Conservation (phyloP, 2,888 invertebrate genomes). For the Tolmerus cingulatus region DNA sequence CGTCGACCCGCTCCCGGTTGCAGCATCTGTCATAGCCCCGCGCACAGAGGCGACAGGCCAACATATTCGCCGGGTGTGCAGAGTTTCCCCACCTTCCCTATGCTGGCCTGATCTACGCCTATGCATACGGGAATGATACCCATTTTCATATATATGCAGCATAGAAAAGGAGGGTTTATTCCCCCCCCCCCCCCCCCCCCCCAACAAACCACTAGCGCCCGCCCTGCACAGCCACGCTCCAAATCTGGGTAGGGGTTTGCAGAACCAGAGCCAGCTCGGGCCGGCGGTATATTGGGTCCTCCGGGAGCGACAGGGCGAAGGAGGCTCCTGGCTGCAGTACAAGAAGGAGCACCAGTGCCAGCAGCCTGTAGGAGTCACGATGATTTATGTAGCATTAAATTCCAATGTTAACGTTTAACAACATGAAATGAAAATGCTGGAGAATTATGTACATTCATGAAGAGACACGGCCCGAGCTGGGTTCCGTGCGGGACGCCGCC, state of each 20-base stretch:
- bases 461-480: neutral
- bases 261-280: neutral
- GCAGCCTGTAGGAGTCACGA: constrained; percentile 53
- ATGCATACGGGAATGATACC: constrained; percentile 34
- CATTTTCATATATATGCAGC: neutral
- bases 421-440: constrained; percentile 50
- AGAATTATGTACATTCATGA: constrained; percentile 43
- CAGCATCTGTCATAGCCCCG: neutral
- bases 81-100: neutral
- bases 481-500: neutral
- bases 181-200: too few relatives aligned
- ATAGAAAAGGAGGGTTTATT: neutral
- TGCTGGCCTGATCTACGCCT: neutral
- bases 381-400: constrained; percentile 54
- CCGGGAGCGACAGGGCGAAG: neutral
- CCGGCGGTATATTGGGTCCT: neutral
- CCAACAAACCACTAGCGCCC: constrained; percentile 25
- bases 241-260: neutral
- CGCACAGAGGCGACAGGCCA: constrained; percentile 31
- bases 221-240: neutral
- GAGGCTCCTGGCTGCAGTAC: neutral
- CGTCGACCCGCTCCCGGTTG: neutral
- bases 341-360: constrained; percentile 35
- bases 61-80: constrained; percentile 6
- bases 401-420: constrained; percentile 53